Evolutionary conservation across 2,113 vertebrate genomes (phyloP), one percentile per base, ranked within the genome.

Genomic region (Excalfactoria chinensis): DNA sequence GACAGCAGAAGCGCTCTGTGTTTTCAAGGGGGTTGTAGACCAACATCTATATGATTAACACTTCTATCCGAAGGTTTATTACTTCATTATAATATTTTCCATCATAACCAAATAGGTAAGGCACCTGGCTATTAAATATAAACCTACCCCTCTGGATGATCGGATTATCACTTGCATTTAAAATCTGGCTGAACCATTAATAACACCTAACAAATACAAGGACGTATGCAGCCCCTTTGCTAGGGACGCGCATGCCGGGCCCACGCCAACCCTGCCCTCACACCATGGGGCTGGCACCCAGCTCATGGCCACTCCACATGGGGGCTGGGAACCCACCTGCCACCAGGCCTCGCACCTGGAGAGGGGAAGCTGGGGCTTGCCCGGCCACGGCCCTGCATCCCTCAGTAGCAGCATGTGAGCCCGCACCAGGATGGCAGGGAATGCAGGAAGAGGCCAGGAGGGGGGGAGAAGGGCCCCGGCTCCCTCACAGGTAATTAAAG

Each of bases 401-500:
- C 14, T 30, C 53, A 56, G 53, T 30, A 32, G 9, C 28, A 32
- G 30, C 5, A 10, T 4, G 9, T 56, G 30, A 32, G 37, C 28
- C 53, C 28, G 37, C 30, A 32, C 10, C 18, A 30, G 55, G 17
- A 11, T 11, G 10, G 30, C 30, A 56, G 55, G 59, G 35, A 25
- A 25, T 23, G 22, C 4, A 9, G 34, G 48, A 75, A 68, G 71
- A 41, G 73, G 55, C 22, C 12, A 15, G 19, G 56, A 40, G 89
- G 72, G 67, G 67, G 93, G 81, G 37, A 66, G 89, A 44, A 63
- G 94, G 91, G 95, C 94, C 93, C 96, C 26, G 51, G 94, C 94
- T 96, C 91, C 95, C 97, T 93, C 95, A 86, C 95, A 97, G 97
- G 97, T 98, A 98, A 98, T 97, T 97, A 97, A 97, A 96, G 97